These are phyloP conservation scores for Anthopleura xanthogrammica DNA, from an alignment of 92 coral and sea anemone species.

Conservation along the genomic window DNA sequence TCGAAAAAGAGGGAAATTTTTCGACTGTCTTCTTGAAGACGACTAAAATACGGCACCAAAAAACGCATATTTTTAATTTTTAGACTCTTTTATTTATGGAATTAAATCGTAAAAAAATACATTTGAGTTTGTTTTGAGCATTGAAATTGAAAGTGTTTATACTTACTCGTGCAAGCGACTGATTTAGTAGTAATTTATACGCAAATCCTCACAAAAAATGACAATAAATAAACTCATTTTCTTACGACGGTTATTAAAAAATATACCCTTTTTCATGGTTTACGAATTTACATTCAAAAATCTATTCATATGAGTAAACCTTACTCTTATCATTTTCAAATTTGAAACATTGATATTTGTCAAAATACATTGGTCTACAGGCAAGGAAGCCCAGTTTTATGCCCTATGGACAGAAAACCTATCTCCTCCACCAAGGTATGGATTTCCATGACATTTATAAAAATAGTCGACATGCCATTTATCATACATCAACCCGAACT, in stretches of 20 bases:
- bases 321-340: not conserved
- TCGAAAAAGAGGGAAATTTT: not conserved
- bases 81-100: not conserved
- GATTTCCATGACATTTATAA: not conserved
- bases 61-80: not conserved
- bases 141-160: not conserved
- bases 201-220: not conserved
- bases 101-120: not conserved
- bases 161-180: not conserved
- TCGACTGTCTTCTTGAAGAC: not conserved
- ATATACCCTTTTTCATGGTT: too few species aligned
- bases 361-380: constrained; percentile 10
- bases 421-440: constrained; percentile 87
- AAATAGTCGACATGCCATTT: not conserved
- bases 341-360: not conserved
- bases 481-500: not conserved
- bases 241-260: too few species aligned
- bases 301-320: not conserved
- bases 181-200: not conserved
- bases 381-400: constrained; percentile 82
- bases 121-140: not conserved
- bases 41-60: not conserved
- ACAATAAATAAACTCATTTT: not conserved
- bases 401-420: constrained; percentile 94
- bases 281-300: too few species aligned